phyloP scores from a whole-genome alignment of 2,888 invertebrate species.

The Heteromyza rotundicornis region DNA sequence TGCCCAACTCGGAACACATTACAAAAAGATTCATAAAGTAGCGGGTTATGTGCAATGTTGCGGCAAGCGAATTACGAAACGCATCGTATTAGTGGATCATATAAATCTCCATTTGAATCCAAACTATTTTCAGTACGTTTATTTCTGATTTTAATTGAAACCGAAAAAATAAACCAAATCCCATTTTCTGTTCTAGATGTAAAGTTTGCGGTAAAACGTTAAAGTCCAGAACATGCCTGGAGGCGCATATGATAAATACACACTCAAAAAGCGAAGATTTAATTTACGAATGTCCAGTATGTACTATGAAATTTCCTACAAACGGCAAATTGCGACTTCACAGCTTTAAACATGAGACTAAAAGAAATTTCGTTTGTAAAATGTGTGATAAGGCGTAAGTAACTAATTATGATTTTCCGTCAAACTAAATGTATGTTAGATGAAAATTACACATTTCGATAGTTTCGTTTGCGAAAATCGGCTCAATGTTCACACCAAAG shows the following conservation, averaged over 20 bases:
- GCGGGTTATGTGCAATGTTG: neutral
- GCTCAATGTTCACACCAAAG: conserved; percentile 49
- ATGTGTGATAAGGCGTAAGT: conserved; percentile 37
- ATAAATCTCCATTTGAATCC: neutral
- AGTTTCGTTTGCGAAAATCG: too few species aligned
- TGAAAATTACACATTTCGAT: too few species aligned
- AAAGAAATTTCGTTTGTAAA: conserved; percentile 24
- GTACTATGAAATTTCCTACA: neutral
- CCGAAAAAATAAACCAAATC: neutral
- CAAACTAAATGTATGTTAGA: too few species aligned
- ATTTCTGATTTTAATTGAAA: too few species aligned
- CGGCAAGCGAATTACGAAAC: neutral
- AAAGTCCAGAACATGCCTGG: neutral
- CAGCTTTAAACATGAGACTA: conserved; percentile 7
- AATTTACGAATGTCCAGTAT: neutral
- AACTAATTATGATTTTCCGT: too few species aligned
- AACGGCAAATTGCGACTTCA: neutral
- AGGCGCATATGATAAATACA: neutral
- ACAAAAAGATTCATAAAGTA: neutral
- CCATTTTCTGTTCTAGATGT: neutral
- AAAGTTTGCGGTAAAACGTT: neutral
- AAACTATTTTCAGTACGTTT: neutral
- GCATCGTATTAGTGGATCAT: neutral
- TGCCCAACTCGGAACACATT: neutral
- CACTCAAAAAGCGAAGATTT: neutral